Evolutionary conservation across 2,797 vertebrate genomes (phyloP), one percentile per base, ranked within the genome.

Genomic region (Sciaenops ocellatus): DNA sequence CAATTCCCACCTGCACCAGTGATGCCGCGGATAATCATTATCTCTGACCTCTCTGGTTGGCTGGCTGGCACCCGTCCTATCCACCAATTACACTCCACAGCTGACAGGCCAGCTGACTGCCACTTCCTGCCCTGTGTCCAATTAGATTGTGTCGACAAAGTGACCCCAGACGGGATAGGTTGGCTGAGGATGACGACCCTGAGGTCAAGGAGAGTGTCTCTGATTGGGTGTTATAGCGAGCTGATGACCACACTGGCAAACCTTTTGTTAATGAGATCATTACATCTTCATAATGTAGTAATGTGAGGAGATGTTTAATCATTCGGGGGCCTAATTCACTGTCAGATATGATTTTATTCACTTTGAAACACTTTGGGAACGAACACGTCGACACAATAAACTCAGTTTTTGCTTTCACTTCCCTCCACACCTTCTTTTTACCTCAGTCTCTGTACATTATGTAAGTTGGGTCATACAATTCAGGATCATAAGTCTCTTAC

Each of bases 261-360:
- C 67, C 78, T 73, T 71, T 61, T 4, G 26, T 69, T 90, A 87
- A 93, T 89, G 89, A 86, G 85, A 87, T 87, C 80, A 51, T 87
- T 82, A 75, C 68, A 69, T 85, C 80, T 69, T 86, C 78, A 70
- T 75, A 42, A 76, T 34, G 81, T 0, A 2, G 73, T 86, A 72
- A 93, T 87, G 63, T 9, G 73, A 84, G 73, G 83, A 76, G 87
- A 89, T 90, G 89, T 90, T 90, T 93, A 85, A 91, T 92, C 82
- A 85, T 85, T 76, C 57, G 17, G 62, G 62, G 16, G 69, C 5
- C 56, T 78, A 74, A 90, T 89, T 77, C 78, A 46, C 81, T 87
- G 91, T 93, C 92, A 82, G 59, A 76, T 50, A 16, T 67, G 28
- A 87, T 93, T 82, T 74, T 3, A 69, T 61, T 89, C 85, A 87